A percentile compares a stretch with the other conserved stretches of the same genome.
phyloP scores from a whole-genome alignment of 2,113 vertebrate species.

The Cardinalis cardinalis region DNA sequence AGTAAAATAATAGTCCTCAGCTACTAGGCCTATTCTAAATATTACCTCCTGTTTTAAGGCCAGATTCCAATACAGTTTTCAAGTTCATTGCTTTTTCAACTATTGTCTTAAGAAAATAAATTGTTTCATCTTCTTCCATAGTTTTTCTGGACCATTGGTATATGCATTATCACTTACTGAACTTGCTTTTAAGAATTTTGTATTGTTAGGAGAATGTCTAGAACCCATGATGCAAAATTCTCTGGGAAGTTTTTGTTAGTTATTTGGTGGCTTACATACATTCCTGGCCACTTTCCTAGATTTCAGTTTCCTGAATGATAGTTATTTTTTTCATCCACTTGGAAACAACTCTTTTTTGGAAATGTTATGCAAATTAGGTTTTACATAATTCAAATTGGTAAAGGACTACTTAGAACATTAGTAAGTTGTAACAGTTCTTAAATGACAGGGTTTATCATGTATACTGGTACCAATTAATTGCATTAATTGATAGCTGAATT shows the following conservation, averaged over 20 bases:
- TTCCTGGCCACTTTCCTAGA: not conserved
- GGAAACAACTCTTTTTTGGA: not conserved
- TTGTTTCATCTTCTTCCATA: not conserved
- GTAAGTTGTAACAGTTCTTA: not conserved
- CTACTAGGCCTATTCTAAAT: not conserved
- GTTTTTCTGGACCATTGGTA: not conserved
- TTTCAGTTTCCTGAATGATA: not conserved
- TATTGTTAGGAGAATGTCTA: not conserved
- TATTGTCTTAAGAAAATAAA: not conserved
- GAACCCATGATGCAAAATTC: not conserved
- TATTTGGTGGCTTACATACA: not conserved
- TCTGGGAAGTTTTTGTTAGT: not conserved
- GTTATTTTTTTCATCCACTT: not conserved
- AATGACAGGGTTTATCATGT: not conserved
- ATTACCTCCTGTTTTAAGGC: not conserved
- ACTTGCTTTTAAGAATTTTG: not conserved
- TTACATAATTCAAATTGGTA: not conserved
- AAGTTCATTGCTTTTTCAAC: not conserved
- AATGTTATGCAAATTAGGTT: not conserved
- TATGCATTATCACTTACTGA: not conserved
- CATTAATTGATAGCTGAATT: not conserved
- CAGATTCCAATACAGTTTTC: not conserved
- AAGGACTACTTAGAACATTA: not conserved
- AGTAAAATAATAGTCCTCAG: not conserved
- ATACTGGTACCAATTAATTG: not conserved